Evolutionary conservation across 1,140 invertebrate species (phyloP), one percentile per base, ranked within the genome.

Genomic region (Charaxes varanes): DNA sequence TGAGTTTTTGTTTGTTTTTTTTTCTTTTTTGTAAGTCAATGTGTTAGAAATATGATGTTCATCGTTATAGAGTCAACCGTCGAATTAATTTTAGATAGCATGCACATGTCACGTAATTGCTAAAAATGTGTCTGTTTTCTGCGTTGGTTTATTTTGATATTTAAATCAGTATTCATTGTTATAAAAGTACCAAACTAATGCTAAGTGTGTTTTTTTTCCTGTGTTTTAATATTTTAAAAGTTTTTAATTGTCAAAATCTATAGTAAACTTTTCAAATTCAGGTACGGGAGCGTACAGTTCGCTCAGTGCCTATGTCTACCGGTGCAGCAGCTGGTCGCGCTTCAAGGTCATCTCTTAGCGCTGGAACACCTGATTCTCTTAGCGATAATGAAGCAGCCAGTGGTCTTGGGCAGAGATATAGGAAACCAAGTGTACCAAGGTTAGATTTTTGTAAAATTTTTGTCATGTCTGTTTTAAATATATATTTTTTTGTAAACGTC

Each of bases 251-350:
- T 16, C 23, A 41, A 43, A 34, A 15, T 46, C 17, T 38, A n/a
- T 32, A 30, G 45, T 10, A 10, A 26, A 27, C 31, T 45, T 58
- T 31, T 36, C 32, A 50, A 50, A 46, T 72, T 32, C 86, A 97
- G 95, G 94, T 97, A 16, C 90, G 94, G 61, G 95, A 97, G 84
- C 88, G 94, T 47, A 96, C 93, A 27, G 90, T 88, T 31, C 88
- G 94, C 57, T 95, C 93, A 36, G 90, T 94, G 40, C 93, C 94
- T 18, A 95, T 95, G 94, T 88, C 89, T 21, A 71, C 77, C 4
- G 79, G 76, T 52, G 74, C 62, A 23, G 65, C 45, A 1, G 58
- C 86, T 19, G 87, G 88, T 40, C 78, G 88, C 73, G 87, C 87
- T 45, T 90, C 88, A 32, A 86, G 91, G 59, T 91, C 92, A 15